Percentiles rank a stretch among this genome's conserved stretches.
Evolutionary conservation across 2,888 invertebrate species (phyloP).

Genomic region (Neoitamus cyanurus): DNA sequence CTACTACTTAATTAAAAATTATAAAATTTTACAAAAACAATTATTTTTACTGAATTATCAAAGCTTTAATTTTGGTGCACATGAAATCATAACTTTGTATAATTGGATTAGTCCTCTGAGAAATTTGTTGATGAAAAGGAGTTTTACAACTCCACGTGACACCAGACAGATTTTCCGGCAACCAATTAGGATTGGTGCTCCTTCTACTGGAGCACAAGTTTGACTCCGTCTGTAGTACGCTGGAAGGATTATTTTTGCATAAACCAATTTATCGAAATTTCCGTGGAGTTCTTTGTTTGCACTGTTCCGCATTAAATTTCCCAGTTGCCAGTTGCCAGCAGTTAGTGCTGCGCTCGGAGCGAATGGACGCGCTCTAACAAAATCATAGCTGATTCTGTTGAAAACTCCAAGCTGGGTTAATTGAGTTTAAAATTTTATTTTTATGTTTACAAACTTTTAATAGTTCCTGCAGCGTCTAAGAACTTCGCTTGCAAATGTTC

Average conservation of each 20-base stretch:
- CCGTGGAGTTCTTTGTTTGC: background rate
- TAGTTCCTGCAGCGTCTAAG: background rate
- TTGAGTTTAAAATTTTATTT: conserved; percentile 40
- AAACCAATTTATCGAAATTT: background rate
- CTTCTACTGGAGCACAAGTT: background rate
- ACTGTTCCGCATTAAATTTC: background rate
- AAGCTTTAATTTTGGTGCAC: too few species aligned
- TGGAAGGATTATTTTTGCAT: background rate
- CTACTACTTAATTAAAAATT: too few species aligned
- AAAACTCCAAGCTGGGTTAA: conserved; percentile 27
- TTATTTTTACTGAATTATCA: too few species aligned
- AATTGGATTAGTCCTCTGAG: background rate
- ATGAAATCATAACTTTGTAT: too few species aligned
- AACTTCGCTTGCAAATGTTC: background rate
- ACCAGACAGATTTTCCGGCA: background rate
- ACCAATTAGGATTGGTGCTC: background rate
- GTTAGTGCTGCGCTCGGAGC: background rate
- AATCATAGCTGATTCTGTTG: background rate
- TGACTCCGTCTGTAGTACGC: background rate
- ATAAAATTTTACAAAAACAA: too few species aligned
- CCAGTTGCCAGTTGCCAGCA: background rate
- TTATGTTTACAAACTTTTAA: conserved; percentile 33
- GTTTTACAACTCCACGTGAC: background rate
- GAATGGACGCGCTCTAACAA: background rate
- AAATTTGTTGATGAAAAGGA: background rate